These are phyloP conservation scores for Zaprionus kolodkinae DNA, from an alignment of 1,140 invertebrate species.

Conservation along the genomic window DNA sequence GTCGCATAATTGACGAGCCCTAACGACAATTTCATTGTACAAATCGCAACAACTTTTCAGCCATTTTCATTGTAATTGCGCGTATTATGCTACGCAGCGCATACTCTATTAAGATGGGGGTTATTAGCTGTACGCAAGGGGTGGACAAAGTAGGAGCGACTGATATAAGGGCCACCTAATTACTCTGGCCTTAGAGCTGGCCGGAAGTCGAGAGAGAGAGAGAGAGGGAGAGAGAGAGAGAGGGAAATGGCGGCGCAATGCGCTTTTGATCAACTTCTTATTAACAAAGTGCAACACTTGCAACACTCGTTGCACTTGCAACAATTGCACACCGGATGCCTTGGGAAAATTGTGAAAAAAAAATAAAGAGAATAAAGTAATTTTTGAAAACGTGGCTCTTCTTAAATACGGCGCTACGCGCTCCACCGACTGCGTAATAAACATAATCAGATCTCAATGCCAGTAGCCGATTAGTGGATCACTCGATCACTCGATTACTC, in stretches of 20 bases:
- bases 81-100: background rate
- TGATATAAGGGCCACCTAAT: conserved; percentile 31
- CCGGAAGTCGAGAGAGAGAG: conserved; percentile 31
- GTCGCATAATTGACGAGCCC: conserved; percentile 60
- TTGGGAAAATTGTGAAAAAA: conserved; percentile 51
- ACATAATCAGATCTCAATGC: conserved; percentile 68
- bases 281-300: conserved; percentile 34
- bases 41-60: conserved; percentile 76
- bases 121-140: conserved; percentile 26
- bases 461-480: conserved; percentile 55
- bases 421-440: background rate
- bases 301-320: conserved; percentile 8
- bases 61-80: conserved; percentile 68
- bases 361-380: conserved; percentile 24
- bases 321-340: conserved; percentile 46
- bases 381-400: conserved; percentile 52
- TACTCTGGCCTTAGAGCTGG: conserved; percentile 6
- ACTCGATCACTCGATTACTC: conserved; percentile 2
- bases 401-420: conserved; percentile 43
- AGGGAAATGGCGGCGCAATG: conserved; percentile 11
- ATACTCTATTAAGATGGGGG: conserved; percentile 10
- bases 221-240: background rate
- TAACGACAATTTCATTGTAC: conserved; percentile 69
- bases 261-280: conserved; percentile 51
- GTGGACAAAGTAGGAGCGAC: background rate